Evolutionary conservation across 2,888 invertebrate genomes (phyloP).

Genomic region (Ochropleura leucogaster): DNA sequence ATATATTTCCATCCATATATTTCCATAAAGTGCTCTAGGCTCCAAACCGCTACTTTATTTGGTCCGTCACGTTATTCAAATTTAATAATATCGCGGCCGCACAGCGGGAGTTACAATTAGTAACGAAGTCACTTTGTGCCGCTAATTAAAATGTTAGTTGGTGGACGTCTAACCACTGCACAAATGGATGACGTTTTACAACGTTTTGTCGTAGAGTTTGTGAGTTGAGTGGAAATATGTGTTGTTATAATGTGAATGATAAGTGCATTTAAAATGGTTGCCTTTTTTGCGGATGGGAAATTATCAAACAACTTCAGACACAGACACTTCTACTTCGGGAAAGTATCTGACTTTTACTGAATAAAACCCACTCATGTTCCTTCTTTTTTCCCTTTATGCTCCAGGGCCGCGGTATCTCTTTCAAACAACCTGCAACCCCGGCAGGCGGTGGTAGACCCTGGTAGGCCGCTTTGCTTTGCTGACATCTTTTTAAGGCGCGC

Average conservation of each 20-base stretch:
- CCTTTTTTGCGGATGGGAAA: too few relatives aligned
- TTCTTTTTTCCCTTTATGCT: too few relatives aligned
- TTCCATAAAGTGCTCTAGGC: slow-evolving; percentile 10
- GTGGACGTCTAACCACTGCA: slow-evolving; percentile 32
- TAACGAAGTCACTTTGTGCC: slow-evolving; percentile 50
- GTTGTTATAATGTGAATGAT: background rate
- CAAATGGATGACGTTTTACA: slow-evolving; percentile 9
- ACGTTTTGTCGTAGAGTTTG: slow-evolving; percentile 4
- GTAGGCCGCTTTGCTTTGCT: too few relatives aligned
- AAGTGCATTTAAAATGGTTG: background rate
- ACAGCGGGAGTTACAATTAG: slow-evolving; percentile 42
- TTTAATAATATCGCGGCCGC: slow-evolving; percentile 39
- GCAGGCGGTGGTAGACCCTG: too few relatives aligned
- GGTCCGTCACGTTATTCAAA: slow-evolving; percentile 52
- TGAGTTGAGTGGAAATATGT: background rate
- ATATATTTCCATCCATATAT: slow-evolving; percentile 4
- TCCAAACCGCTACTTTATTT: slow-evolving; percentile 39
- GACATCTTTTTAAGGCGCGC: too few relatives aligned
- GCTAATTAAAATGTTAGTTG: slow-evolving; percentile 58
- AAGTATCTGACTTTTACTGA: too few relatives aligned
- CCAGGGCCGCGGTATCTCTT: too few relatives aligned
- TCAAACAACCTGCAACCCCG: too few relatives aligned
- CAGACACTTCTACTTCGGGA: too few relatives aligned
- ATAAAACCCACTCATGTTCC: too few relatives aligned
- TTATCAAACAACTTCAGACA: too few relatives aligned